Evolutionary conservation across 2,888 invertebrate genomes (phyloP), one percentile per base, ranked within the genome.

Genomic region (Thecocarcelia acutangulata): DNA sequence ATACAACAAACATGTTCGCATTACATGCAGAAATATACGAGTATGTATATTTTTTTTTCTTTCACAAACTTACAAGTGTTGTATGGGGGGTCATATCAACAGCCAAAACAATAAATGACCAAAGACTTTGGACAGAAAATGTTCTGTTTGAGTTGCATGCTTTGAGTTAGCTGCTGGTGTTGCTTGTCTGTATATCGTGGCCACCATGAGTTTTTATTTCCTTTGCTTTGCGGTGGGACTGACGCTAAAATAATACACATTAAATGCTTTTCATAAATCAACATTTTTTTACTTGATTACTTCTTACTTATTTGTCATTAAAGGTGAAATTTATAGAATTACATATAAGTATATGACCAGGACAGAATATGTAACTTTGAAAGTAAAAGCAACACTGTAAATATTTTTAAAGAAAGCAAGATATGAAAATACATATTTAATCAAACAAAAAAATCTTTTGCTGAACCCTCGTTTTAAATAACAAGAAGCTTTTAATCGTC

Each of bases 261-360:
- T 81, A 81, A 81, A 77, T 77, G 77, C 69, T 69, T 24, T 40
- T 61, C 73, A 81, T 81, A 81, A 81, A 81, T 81, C 77, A 81
- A 77, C 9, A 8, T 28, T 28, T 46, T 66, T 72, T 21, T 21
- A 6, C 24, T 21, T n/a, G 66, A 19, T 69, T 48, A 9, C 19
- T 44, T 28, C 33, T 42, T 37, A 9, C n/a, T 44, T 54, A 24
- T 54, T 44, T 5, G n/a, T 9, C 4, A 0, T 46, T 70, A 48
- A 12, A 9, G 17, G 40, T 40, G n/a, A 19, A 40, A 44, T 46
- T 80, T 37, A 13, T 40, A 28, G 33, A 42, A 5, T 15, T 48
- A 50, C n/a, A 74, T n/a, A 42, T 52, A 50, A 56, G 61, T 46
- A n/a, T n/a, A n/a, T n/a, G n/a, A n/a, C n/a, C n/a, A 74, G 44